These are phyloP conservation scores for Odocoileus hemionus DNA, from an alignment of 2,113 vertebrate species.

Conservation along the genomic window DNA sequence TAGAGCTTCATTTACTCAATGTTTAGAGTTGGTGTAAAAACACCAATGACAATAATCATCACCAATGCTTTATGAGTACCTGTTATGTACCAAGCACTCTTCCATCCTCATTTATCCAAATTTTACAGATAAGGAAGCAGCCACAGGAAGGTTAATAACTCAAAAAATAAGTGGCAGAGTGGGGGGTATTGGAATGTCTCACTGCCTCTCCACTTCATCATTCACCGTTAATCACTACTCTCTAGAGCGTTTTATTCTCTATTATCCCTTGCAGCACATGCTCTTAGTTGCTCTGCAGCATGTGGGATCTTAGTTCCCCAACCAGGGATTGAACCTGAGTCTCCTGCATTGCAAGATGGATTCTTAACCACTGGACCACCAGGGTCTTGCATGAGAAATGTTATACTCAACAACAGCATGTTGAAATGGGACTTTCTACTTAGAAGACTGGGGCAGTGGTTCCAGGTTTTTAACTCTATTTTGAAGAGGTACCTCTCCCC, in stretches of 20 bases:
- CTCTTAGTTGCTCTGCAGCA: not conserved
- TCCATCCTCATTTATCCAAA: not conserved
- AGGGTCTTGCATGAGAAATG: not conserved
- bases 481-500: not conserved
- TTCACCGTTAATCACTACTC: not conserved
- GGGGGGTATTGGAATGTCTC: not conserved
- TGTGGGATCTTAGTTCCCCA: not conserved
- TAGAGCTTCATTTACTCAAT: not conserved
- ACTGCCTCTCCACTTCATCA: not conserved
- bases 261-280: not conserved
- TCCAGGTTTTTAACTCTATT: not conserved
- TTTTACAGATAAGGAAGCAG: not conserved
- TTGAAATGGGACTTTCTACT: not conserved
- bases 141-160: not conserved
- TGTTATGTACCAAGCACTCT: not conserved
- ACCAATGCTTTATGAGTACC: not conserved
- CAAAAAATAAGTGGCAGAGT: not conserved
- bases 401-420: not conserved
- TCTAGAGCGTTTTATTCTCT: not conserved
- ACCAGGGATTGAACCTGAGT: not conserved
- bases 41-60: not conserved
- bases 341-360: not conserved
- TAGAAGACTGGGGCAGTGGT: not conserved
- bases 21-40: not conserved
- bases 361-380: not conserved